Conservation (phyloP, 2,113 vertebrate genomes). For the Colistium nudipinnis region DNA sequence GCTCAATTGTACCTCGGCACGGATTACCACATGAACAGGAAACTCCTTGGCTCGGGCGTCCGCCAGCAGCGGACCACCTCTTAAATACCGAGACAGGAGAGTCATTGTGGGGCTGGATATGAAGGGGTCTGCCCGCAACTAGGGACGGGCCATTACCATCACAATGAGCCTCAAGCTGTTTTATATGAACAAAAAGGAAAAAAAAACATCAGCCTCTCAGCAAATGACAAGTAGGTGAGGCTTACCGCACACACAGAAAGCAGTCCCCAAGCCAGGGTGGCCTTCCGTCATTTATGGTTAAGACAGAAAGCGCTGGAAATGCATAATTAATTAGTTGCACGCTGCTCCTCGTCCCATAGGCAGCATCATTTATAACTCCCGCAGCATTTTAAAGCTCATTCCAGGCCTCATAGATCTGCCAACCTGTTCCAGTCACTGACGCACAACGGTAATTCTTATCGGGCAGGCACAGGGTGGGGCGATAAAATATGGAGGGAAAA, state of each 20-base stretch:
- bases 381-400: slow-evolving; percentile 40
- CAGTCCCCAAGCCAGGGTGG: slow-evolving; percentile 13
- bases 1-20: slow-evolving; percentile 54
- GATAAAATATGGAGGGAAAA: too few species aligned
- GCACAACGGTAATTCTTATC: too few species aligned
- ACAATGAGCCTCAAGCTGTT: slow-evolving; percentile 63
- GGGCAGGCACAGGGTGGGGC: too few species aligned
- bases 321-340: slow-evolving; percentile 63
- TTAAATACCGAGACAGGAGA: slow-evolving; percentile 56
- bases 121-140: slow-evolving; percentile 46
- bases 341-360: slow-evolving; percentile 34
- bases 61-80: slow-evolving; percentile 57
- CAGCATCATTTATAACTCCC: slow-evolving; percentile 12
- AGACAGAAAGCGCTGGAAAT: slow-evolving; percentile 41
- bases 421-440: slow-evolving; percentile 2
- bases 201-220: slow-evolving; percentile 25
- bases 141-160: slow-evolving; percentile 68
- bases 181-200: not conserved
- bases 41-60: slow-evolving; percentile 57
- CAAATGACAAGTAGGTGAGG: slow-evolving; percentile 30
- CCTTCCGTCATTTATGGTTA: slow-evolving; percentile 37
- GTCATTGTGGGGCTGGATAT: slow-evolving; percentile 64
- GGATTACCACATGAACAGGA: slow-evolving; percentile 80
- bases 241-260: slow-evolving; percentile 51
- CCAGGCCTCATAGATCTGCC: slow-evolving; percentile 16